Evolutionary conservation across 2,113 vertebrate species (phyloP).

Genomic region (Prolemur simus): DNA sequence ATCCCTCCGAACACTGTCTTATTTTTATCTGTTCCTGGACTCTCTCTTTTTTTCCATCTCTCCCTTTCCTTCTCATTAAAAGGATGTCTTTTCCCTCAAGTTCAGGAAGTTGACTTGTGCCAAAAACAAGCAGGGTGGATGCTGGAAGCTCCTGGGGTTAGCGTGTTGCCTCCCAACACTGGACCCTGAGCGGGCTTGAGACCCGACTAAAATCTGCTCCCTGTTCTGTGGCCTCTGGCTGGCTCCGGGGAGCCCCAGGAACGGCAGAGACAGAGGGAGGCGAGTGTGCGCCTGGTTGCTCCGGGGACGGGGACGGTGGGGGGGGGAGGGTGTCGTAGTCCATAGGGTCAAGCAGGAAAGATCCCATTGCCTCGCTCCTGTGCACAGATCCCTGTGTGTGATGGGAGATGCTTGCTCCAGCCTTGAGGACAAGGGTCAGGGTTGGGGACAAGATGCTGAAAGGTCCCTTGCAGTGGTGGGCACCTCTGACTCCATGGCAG

Average conservation of each 20-base stretch:
- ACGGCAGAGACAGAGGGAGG: background rate
- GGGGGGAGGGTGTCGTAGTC: background rate
- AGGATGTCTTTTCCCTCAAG: background rate
- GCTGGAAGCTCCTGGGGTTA: background rate
- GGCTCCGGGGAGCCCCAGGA: background rate
- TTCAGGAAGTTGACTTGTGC: background rate
- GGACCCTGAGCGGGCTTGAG: background rate
- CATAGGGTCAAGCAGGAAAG: background rate
- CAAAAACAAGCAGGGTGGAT: background rate
- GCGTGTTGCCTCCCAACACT: background rate
- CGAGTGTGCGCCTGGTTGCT: background rate
- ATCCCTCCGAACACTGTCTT: background rate
- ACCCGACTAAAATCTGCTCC: background rate
- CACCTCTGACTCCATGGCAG: fast-evolving
- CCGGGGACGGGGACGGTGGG: too few relatives aligned
- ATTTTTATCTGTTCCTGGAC: background rate
- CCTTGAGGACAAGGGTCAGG: background rate
- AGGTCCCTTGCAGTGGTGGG: background rate
- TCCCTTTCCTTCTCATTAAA: background rate
- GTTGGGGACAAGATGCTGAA: background rate
- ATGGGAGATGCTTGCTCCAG: background rate
- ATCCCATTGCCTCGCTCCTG: background rate
- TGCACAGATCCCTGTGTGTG: background rate
- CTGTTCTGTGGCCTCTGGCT: background rate
- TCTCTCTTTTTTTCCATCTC: background rate